A percentile compares a stretch with the other conserved stretches of the same genome.
Conservation (phyloP, 2,113 vertebrate species). For the Nerophis ophidion region DNA sequence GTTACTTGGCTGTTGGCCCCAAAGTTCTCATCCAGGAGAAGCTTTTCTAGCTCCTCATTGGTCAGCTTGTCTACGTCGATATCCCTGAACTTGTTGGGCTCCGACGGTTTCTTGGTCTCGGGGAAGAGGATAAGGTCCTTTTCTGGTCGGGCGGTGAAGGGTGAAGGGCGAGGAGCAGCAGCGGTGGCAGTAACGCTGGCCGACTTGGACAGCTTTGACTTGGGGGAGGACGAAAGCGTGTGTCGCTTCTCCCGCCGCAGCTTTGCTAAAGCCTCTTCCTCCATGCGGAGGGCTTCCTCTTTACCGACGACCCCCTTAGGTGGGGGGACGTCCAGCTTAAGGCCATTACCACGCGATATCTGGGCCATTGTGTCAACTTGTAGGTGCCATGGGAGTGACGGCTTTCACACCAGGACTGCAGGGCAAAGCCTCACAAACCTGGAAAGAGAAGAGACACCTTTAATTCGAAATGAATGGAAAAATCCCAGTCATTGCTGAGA, state of each 20-base stretch:
- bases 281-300: slow-evolving; percentile 98
- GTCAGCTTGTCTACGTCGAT: slow-evolving; percentile 89
- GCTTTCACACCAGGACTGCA: slow-evolving; percentile 35
- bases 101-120: slow-evolving; percentile 76
- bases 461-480: too few relatives aligned
- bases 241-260: slow-evolving; percentile 80
- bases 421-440: slow-evolving; percentile 47
- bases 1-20: slow-evolving; percentile 71
- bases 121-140: slow-evolving; percentile 96
- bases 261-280: slow-evolving; percentile 91
- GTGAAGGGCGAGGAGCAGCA: slow-evolving; percentile 58
- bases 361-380: slow-evolving; percentile 85
- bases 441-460: not conserved
- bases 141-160: slow-evolving; percentile 70
- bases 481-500: too few relatives aligned
- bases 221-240: slow-evolving; percentile 48
- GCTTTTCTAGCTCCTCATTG: slow-evolving; percentile 86
- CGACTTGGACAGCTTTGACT: slow-evolving; percentile 34
- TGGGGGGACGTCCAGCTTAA: slow-evolving; percentile 76
- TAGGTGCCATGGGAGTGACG: slow-evolving; percentile 66
- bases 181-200: slow-evolving; percentile 43
- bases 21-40: slow-evolving; percentile 88
- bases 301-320: slow-evolving; percentile 85
- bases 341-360: slow-evolving; percentile 85
- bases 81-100: slow-evolving; percentile 74